Conservation (phyloP, 1,140 invertebrate genomes). For the Acromyrmex charruanus region DNA sequence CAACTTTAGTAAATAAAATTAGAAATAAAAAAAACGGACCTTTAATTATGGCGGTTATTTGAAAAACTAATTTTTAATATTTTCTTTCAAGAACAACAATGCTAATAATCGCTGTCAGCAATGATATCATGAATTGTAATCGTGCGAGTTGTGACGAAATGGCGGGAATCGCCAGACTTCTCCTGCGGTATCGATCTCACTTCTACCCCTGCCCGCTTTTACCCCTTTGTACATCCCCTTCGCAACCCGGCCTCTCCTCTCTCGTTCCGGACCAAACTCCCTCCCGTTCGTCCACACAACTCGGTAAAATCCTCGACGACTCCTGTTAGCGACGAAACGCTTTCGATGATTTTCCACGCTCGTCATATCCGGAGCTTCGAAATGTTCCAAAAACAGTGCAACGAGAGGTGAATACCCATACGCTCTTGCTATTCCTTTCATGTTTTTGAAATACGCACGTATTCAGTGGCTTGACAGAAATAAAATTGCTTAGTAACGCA, state of each 20-base stretch:
- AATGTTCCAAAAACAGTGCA: constrained; percentile 65
- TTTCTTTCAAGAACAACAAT: neutral
- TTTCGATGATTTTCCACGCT: constrained; percentile 70
- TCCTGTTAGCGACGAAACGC: constrained; percentile 58
- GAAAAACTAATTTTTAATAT: neutral
- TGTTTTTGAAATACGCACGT: constrained; percentile 58
- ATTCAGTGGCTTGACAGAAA: constrained; percentile 38
- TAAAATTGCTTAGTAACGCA: constrained; percentile 44
- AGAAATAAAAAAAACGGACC: neutral
- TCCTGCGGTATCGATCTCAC: constrained; percentile 71
- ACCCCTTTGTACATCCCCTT: constrained; percentile 52
- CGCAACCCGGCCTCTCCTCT: constrained; percentile 20
- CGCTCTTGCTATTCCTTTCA: neutral
- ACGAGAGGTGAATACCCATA: neutral
- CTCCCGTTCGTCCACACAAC: constrained; percentile 34
- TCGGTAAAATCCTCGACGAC: constrained; percentile 61
- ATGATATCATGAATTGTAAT: constrained; percentile 30
- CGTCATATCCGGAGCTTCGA: constrained; percentile 61
- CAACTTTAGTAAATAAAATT: neutral
- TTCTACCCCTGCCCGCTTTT: constrained; percentile 63
- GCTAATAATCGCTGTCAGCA: neutral
- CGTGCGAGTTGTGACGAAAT: constrained; percentile 57
- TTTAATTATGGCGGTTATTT: neutral
- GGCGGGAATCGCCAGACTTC: constrained; percentile 70
- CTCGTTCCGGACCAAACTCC: constrained; percentile 62